Evolutionary conservation across 2,113 vertebrate genomes (phyloP), one percentile per base, ranked within the genome.

Genomic region (Platichthys stellatus): DNA sequence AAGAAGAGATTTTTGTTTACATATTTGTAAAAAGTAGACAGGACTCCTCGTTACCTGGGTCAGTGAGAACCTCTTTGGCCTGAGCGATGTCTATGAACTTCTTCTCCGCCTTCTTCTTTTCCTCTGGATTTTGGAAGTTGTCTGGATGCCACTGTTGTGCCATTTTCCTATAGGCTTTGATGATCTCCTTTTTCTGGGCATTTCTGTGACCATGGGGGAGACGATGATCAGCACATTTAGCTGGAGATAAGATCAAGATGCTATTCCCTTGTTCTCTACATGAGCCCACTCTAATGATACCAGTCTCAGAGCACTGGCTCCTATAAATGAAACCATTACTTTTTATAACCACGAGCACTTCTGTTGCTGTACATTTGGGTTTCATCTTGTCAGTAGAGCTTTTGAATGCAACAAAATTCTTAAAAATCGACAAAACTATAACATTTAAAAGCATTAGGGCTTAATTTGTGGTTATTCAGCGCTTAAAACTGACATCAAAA

Each of bases 81-180:
- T 97, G 97, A 85, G 96, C 98, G 0, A 99, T 99, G 86, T 98
- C 97, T 2, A 99, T 99, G 84, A 99, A 99, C 91, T 96, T 98
- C 85, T 98, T 98, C 93, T 99, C 98, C 0, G 98, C 98, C 82
- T 93, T 95, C 84, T 99, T 99, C 93, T 99, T 99, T 65, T 99
- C 97, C 73, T 96, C 96, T 40, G 96, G 94, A 72, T 96, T 94
- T 90, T 97, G 96, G 89, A 99, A 99, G 89, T 99, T 99, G 94
- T 99, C 98, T 1, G 98, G 98, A 68, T 99, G 98, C 98, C 98
- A 99, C 90, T 97, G 97, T 81, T 96, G 93, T 21, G 98, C 98
- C 87, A 97, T 85, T 85, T 99, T 99, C 90, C 98, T 94, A 85
- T 99, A 99, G 21, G 98, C 98, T 94, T 96, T 99, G 86, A 98